Evolutionary conservation across 2,113 vertebrate species (phyloP).

Genomic region (Phoxinus phoxinus): DNA sequence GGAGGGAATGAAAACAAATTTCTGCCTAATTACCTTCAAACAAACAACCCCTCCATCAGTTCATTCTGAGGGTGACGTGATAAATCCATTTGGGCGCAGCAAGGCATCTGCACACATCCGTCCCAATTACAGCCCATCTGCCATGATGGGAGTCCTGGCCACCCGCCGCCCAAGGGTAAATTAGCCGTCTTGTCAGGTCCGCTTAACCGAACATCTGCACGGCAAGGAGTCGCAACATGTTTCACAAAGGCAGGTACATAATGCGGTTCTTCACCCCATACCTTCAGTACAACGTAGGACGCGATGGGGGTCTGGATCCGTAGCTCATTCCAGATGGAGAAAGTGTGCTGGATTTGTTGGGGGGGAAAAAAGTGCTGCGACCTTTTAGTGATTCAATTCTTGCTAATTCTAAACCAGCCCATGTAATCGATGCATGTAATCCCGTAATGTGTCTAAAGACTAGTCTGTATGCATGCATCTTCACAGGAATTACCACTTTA

Average conservation of each 20-base stretch:
- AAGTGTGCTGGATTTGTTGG: not conserved
- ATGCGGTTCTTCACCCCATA: not conserved
- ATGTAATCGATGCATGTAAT: slow-evolving; percentile 22
- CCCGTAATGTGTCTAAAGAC: slow-evolving; percentile 23
- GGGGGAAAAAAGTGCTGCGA: not conserved
- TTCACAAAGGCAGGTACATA: slow-evolving; percentile 55
- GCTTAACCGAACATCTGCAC: slow-evolving; percentile 73
- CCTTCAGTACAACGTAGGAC: not conserved
- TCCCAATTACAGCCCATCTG: slow-evolving; percentile 87
- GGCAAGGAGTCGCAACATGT: slow-evolving; percentile 63
- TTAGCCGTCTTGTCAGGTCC: slow-evolving; percentile 64
- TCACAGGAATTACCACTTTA: not conserved
- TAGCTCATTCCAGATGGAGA: not conserved
- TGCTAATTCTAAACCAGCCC: not conserved
- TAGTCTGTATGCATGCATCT: slow-evolving; percentile 10
- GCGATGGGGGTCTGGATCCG: not conserved
- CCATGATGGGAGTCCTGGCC: slow-evolving; percentile 72
- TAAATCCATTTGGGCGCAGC: slow-evolving; percentile 81
- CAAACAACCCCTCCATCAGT: slow-evolving; percentile 84
- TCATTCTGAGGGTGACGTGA: slow-evolving; percentile 82
- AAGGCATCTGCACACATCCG: slow-evolving; percentile 86
- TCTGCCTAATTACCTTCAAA: slow-evolving; percentile 92
- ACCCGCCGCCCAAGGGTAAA: slow-evolving; percentile 74
- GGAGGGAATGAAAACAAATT: slow-evolving; percentile 87
- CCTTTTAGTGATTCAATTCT: not conserved